Evolutionary conservation across 2,888 invertebrate genomes (phyloP).

Genomic region (Lepeophtheirus nordmannii): DNA sequence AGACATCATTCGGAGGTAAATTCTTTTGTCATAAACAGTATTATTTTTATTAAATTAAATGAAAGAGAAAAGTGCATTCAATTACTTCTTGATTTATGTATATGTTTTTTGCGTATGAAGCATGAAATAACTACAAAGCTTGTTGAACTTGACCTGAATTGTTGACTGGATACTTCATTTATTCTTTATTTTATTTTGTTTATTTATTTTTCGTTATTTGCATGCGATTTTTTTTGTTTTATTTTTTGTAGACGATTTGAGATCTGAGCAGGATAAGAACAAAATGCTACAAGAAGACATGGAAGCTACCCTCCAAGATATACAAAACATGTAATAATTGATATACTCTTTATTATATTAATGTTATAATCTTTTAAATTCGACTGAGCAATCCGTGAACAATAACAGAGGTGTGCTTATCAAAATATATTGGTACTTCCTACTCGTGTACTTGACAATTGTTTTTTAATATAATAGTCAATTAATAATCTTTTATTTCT

Average conservation of each 20-base stretch:
- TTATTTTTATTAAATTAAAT: too few species aligned
- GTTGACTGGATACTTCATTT: conserved; percentile 25
- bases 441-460: too few species aligned
- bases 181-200: conserved; percentile 25
- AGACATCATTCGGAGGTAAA: too few species aligned
- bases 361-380: not conserved
- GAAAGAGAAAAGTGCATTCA: too few species aligned
- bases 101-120: not conserved
- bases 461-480: too few species aligned
- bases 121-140: too few species aligned
- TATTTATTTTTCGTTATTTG: conserved; percentile 27
- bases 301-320: conserved; percentile 96
- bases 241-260: conserved; percentile 71
- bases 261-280: conserved; percentile 85
- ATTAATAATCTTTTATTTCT: too few species aligned
- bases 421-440: too few species aligned
- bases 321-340: conserved; percentile 79
- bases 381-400: not conserved
- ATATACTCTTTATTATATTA: conserved; percentile 7
- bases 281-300: conserved; percentile 92
- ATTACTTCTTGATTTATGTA: not conserved
- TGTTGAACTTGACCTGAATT: too few species aligned
- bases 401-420: too few species aligned
- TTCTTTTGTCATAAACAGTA: too few species aligned
- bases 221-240: conserved; percentile 24